Evolutionary conservation across 2,797 vertebrate genomes (phyloP).

Genomic region (Cephalopachus bancanus): DNA sequence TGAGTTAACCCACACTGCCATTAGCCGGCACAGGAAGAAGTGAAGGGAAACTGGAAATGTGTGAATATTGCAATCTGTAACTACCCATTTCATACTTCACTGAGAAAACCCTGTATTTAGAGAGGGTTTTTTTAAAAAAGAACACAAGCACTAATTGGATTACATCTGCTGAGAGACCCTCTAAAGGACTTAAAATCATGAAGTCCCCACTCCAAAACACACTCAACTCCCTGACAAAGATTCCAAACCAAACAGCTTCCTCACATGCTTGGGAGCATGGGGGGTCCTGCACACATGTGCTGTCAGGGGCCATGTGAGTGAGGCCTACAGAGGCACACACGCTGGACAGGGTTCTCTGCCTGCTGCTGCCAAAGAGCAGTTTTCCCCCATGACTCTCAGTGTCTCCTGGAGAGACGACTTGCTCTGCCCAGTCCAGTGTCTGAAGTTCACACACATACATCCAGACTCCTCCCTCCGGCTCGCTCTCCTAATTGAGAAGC

Average conservation of each 20-base stretch:
- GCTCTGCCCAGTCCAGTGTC: constrained; percentile 86
- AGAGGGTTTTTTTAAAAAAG: not conserved
- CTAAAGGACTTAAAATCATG: not conserved
- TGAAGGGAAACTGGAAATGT: constrained; percentile 53
- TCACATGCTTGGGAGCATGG: too few species aligned
- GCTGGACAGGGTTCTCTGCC: not conserved
- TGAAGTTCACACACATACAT: constrained; percentile 87
- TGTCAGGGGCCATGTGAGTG: fast-evolving
- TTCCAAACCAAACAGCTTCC: not conserved
- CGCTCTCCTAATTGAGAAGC: constrained; percentile 88
- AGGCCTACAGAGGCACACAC: not conserved
- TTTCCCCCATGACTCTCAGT: constrained; percentile 41
- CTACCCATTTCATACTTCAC: constrained; percentile 65
- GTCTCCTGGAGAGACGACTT: constrained; percentile 83
- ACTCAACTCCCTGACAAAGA: not conserved
- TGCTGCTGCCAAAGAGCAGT: constrained; percentile 85
- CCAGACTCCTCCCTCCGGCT: constrained; percentile 89
- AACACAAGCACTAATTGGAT: constrained; percentile 74
- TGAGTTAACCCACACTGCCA: constrained; percentile 50
- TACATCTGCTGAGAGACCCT: constrained; percentile 32
- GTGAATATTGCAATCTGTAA: constrained; percentile 64
- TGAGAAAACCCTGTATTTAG: constrained; percentile 27
- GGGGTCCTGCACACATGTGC: not conserved
- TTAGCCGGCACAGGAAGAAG: constrained; percentile 47
- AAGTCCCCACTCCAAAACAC: not conserved